Evolutionary conservation across 2,113 vertebrate species (phyloP).

Genomic region (Lucifuga dentata): DNA sequence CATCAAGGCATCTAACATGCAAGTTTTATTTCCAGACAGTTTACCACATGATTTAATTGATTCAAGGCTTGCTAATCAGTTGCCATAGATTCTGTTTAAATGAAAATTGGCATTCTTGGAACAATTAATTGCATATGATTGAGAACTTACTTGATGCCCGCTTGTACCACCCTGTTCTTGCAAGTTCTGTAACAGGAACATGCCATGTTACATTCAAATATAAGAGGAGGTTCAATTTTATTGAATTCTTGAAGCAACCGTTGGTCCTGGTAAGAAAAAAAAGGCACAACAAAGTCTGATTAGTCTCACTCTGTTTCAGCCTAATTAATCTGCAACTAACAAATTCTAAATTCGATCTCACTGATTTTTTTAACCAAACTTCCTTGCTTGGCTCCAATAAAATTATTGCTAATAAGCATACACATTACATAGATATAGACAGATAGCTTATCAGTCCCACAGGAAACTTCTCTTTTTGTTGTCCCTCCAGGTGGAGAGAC

Average conservation of each 20-base stretch:
- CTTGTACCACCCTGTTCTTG: conserved; percentile 94
- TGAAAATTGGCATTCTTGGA: not conserved
- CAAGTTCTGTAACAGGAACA: conserved; percentile 91
- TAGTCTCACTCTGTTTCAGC: not conserved
- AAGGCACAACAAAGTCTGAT: not conserved
- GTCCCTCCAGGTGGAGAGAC: no score
- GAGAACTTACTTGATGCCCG: conserved; percentile 89
- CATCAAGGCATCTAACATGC: no score
- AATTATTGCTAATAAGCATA: no score
- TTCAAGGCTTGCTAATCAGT: not conserved
- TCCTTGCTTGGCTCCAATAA: no score
- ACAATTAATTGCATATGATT: not conserved
- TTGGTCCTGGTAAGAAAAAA: conserved; percentile 83
- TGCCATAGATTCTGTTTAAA: not conserved
- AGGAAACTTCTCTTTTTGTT: no score
- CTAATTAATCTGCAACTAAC: no score
- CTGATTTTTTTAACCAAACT: no score
- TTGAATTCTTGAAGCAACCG: conserved; percentile 94
- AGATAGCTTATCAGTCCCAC: no score
- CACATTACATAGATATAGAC: no score
- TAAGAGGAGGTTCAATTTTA: conserved; percentile 93
- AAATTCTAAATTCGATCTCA: no score
- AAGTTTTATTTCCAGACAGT: no score
- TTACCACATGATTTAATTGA: not conserved
- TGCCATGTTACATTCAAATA: conserved; percentile 95